These are phyloP conservation scores for Gavia stellata DNA, from an alignment of 2,113 vertebrate species.

Conservation along the genomic window DNA sequence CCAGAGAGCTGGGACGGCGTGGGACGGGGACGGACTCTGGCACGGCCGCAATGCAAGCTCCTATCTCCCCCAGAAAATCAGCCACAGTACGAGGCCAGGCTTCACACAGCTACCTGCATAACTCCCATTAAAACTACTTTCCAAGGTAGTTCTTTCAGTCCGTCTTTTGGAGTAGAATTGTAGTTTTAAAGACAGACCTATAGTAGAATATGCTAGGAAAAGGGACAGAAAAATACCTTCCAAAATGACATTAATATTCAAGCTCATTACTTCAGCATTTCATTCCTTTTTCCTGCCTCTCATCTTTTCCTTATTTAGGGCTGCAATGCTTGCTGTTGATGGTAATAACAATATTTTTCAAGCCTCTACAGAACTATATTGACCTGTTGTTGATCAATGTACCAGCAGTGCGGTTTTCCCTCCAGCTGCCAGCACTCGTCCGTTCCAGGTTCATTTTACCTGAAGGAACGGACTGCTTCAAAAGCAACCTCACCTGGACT, in stretches of 20 bases:
- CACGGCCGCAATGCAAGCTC: neutral
- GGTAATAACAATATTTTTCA: neutral
- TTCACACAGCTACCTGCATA: neutral
- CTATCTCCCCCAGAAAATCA: accelerated
- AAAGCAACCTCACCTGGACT: conserved; percentile 24
- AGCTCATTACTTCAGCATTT: neutral
- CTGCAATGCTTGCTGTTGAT: neutral
- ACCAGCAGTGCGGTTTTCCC: neutral
- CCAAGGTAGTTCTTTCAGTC: neutral
- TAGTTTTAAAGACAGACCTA: neutral
- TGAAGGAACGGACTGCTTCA: conserved; percentile 13
- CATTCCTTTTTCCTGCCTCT: neutral
- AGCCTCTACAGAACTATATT: conserved; percentile 21
- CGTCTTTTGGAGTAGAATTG: neutral
- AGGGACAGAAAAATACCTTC: neutral
- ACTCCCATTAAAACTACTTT: neutral
- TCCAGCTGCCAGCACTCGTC: neutral
- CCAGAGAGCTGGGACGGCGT: accelerated
- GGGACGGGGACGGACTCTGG: accelerated
- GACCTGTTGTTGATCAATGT: neutral
- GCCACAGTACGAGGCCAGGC: neutral
- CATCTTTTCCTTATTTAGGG: neutral
- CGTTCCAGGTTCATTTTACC: neutral
- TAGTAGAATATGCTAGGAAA: neutral
- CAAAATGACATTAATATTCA: neutral